A percentile compares a stretch with the other conserved stretches of the same genome.
phyloP scores from a whole-genome alignment of 92 coral and sea anemone genomes.

The Micromussa lordhowensis region DNA sequence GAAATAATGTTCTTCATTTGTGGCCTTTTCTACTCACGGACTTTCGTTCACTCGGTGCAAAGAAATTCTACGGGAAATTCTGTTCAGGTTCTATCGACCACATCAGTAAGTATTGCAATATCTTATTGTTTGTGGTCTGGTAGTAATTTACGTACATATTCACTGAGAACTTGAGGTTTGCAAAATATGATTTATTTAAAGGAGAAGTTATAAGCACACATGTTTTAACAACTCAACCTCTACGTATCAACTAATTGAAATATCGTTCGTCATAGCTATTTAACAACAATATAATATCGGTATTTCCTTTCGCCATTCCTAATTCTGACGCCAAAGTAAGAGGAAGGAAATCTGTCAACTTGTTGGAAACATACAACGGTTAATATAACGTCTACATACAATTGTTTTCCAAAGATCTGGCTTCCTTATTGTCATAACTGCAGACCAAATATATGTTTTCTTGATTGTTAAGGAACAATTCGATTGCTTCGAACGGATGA shows the following conservation, averaged over 20 bases:
- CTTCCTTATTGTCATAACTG: neutral
- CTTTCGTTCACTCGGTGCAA: conserved; percentile 97
- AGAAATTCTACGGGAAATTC: conserved; percentile 93
- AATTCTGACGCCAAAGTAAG: conserved; percentile 11
- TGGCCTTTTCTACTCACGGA: conserved; percentile 96
- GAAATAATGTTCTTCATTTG: conserved; percentile 94
- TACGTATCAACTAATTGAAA: neutral
- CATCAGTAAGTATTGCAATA: conserved; percentile 78
- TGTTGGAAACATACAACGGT: neutral
- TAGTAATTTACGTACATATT: neutral
- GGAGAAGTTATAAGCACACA: neutral
- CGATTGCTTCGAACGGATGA: neutral
- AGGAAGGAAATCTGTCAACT: neutral
- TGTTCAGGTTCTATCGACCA: conserved; percentile 97
- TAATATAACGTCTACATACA: neutral
- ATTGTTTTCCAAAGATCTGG: neutral
- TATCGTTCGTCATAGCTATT: neutral
- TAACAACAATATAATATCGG: conserved; percentile 16
- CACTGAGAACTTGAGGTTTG: neutral
- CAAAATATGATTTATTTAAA: neutral
- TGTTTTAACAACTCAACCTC: neutral
- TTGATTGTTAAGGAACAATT: neutral
- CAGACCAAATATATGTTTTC: neutral
- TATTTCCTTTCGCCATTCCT: conserved; percentile 12
- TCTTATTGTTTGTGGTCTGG: neutral